Conservation (phyloP, 2,888 invertebrate species). For the Drosophila kuntzei region DNA sequence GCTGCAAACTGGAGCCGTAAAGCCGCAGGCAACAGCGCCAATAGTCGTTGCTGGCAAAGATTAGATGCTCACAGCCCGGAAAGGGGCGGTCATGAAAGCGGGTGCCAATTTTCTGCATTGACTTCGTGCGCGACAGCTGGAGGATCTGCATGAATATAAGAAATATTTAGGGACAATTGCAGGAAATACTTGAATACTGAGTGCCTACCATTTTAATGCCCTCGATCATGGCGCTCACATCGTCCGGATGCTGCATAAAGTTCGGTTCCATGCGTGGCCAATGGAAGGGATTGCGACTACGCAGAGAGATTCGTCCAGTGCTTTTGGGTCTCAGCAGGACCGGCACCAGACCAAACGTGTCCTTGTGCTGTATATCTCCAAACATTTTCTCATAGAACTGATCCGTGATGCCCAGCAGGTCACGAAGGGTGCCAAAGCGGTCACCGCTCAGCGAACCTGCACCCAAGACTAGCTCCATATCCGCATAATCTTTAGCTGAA, state of each 20-base stretch:
- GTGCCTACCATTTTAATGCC: slow-evolving; percentile 89
- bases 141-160: slow-evolving; percentile 86
- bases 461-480: slow-evolving; percentile 92
- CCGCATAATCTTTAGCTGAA: slow-evolving; percentile 87
- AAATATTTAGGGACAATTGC: background rate
- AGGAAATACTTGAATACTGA: background rate
- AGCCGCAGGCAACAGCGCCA: slow-evolving; percentile 91
- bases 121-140: slow-evolving; percentile 86
- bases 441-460: slow-evolving; percentile 92
- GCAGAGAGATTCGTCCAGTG: slow-evolving; percentile 90
- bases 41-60: slow-evolving; percentile 89
- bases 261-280: slow-evolving; percentile 93
- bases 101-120: slow-evolving; percentile 87
- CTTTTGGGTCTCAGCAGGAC: slow-evolving; percentile 91
- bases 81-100: slow-evolving; percentile 87
- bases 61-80: slow-evolving; percentile 89
- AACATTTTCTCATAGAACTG: slow-evolving; percentile 85
- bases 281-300: slow-evolving; percentile 90
- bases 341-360: slow-evolving; percentile 90
- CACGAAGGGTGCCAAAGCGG: slow-evolving; percentile 88
- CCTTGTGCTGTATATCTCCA: slow-evolving; percentile 79
- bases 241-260: slow-evolving; percentile 91
- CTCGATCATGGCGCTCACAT: slow-evolving; percentile 90
- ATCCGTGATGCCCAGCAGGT: slow-evolving; percentile 87
- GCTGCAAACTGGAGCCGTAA: slow-evolving; percentile 90